phyloP scores from a whole-genome alignment of 2,888 invertebrate species.

The Gari tellinella region DNA sequence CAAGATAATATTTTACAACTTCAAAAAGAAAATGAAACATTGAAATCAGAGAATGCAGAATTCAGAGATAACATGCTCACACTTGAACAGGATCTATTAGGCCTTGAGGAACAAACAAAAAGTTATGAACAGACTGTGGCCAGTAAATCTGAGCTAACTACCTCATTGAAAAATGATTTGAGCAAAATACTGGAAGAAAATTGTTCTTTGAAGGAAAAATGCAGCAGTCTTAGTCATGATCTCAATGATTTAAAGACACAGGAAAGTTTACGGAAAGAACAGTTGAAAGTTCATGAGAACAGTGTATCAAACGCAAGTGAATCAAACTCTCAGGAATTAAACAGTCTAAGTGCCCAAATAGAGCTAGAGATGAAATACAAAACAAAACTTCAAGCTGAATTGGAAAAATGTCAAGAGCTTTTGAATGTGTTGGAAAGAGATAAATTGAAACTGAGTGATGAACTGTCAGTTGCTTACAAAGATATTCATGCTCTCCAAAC shows the following conservation, averaged over 20 bases:
- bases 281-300: conserved; percentile 43
- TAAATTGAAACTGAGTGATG: conserved; percentile 26
- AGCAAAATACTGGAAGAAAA: conserved; percentile 31
- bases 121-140: conserved; percentile 25
- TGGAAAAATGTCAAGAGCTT: conserved; percentile 27
- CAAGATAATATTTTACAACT: conserved; percentile 9
- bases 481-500: conserved; percentile 17
- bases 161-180: conserved; percentile 37
- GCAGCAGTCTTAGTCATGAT: conserved; percentile 40
- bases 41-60: conserved; percentile 33
- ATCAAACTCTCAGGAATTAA: conserved; percentile 16
- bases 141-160: conserved; percentile 35
- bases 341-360: conserved; percentile 37
- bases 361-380: conserved; percentile 55
- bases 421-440: conserved; percentile 14
- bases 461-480: conserved; percentile 17
- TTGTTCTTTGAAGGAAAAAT: conserved; percentile 30
- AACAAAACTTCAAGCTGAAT: conserved; percentile 39
- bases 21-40: conserved; percentile 35
- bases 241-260: conserved; percentile 32
- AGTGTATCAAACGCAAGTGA: conserved; percentile 8
- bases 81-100: conserved; percentile 46
- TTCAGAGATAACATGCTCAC: conserved; percentile 27
- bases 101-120: conserved; percentile 44
- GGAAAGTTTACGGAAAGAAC: conserved; percentile 38